A percentile compares a stretch with the other conserved stretches of the same genome.
phyloP scores from a whole-genome alignment of 2,797 vertebrate species.

The Eospalax fontanierii region DNA sequence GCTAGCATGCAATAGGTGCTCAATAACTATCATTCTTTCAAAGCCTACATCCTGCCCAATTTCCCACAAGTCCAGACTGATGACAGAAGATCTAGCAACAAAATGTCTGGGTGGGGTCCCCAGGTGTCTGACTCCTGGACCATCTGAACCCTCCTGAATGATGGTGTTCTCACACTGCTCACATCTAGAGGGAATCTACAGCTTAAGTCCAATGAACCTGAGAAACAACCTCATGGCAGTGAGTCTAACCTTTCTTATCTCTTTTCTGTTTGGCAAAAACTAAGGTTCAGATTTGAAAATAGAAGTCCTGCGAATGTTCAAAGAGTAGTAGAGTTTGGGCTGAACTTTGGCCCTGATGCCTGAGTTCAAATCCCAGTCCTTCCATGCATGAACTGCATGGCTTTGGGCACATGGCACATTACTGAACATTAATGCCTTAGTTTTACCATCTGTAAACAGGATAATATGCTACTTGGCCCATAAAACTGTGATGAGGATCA shows the following conservation, averaged over 20 bases:
- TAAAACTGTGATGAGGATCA: not conserved
- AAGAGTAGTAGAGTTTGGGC: not conserved
- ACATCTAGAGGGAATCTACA: not conserved
- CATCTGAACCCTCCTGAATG: not conserved
- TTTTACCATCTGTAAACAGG: slow-evolving; percentile 4
- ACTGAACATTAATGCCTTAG: not conserved
- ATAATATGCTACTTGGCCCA: not conserved
- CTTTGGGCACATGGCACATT: not conserved
- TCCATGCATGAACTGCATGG: not conserved
- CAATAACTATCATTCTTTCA: not conserved
- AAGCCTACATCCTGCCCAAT: not conserved
- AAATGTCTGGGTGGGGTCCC: not conserved
- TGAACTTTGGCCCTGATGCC: not conserved
- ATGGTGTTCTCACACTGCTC: not conserved
- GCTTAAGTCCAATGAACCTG: not conserved
- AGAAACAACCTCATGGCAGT: not conserved
- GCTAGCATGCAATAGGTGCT: slow-evolving; percentile 21
- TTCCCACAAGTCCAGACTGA: not conserved
- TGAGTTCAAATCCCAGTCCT: slow-evolving; percentile 41
- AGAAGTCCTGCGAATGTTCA: not conserved
- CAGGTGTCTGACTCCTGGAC: not conserved
- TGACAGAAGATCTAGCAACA: not conserved
- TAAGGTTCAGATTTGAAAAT: no score
- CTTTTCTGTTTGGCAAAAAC: not conserved
- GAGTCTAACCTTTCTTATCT: not conserved